A percentile compares a stretch with the other conserved stretches of the same genome.
phyloP scores from a whole-genome alignment of 2,797 vertebrate species.

The Onychomys arenicola region DNA sequence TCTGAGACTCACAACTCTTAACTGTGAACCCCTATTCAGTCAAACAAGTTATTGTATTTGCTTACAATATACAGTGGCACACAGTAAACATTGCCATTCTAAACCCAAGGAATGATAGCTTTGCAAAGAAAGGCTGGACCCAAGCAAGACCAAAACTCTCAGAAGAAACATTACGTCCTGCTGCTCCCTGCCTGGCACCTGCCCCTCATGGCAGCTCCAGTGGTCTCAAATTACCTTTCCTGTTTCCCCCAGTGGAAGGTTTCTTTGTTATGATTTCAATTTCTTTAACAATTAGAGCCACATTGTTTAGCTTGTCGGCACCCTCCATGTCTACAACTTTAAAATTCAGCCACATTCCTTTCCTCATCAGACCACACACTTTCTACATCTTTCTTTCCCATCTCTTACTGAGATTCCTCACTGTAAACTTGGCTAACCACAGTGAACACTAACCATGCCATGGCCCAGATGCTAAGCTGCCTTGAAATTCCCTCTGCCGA shows the following conservation, averaged over 20 bases:
- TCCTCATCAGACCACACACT: neutral
- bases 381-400: neutral
- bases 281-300: neutral
- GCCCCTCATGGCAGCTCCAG: neutral
- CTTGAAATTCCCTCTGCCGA: neutral
- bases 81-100: neutral
- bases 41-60: neutral
- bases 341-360: neutral
- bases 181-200: neutral
- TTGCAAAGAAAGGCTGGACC: neutral
- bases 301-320: neutral
- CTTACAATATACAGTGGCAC: too few species aligned
- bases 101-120: neutral
- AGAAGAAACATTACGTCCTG: neutral
- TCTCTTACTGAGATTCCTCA: neutral
- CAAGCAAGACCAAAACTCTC: neutral
- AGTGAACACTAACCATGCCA: neutral
- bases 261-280: neutral
- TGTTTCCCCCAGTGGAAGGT: neutral
- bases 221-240: neutral
- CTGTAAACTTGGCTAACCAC: neutral
- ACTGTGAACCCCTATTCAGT: neutral
- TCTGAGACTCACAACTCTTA: neutral
- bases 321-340: neutral
- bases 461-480: neutral